Conservation (phyloP, 2,113 vertebrate species). For the Verasper variegatus region DNA sequence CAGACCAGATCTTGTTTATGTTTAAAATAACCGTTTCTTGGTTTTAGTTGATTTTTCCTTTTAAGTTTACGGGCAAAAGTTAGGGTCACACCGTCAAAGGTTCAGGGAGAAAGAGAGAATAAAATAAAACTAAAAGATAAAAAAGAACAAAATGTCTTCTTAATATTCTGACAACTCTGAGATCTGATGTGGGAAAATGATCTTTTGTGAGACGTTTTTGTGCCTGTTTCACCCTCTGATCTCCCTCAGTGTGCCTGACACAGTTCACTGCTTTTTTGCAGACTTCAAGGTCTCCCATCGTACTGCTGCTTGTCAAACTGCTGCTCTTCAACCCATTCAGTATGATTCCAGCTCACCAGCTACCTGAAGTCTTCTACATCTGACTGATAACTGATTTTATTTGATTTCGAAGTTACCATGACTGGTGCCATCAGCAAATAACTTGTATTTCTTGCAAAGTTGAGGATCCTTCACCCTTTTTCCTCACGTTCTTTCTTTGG, state of each 20-base stretch:
- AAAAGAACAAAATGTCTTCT: slow-evolving; percentile 7
- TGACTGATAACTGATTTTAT: too few relatives aligned
- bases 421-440: too few relatives aligned
- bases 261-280: slow-evolving; percentile 50
- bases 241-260: slow-evolving; percentile 40
- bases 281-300: slow-evolving; percentile 42
- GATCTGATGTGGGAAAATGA: slow-evolving; percentile 19
- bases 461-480: neutral
- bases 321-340: neutral
- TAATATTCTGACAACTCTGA: slow-evolving; percentile 33
- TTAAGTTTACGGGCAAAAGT: neutral
- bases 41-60: neutral
- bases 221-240: slow-evolving; percentile 23
- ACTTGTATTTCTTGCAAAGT: neutral
- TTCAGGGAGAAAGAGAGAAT: neutral
- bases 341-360: too few relatives aligned
- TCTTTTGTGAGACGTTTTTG: slow-evolving; percentile 21
- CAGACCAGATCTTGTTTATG: neutral
- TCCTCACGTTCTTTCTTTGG: neutral
- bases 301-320: slow-evolving; percentile 44
- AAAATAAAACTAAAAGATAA: neutral
- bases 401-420: too few relatives aligned
- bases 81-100: neutral
- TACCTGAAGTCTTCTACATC: too few relatives aligned
- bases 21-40: neutral